These are phyloP conservation scores for Lamellibrachia satsuma DNA, from an alignment of 2,888 invertebrate species.

Conservation along the genomic window DNA sequence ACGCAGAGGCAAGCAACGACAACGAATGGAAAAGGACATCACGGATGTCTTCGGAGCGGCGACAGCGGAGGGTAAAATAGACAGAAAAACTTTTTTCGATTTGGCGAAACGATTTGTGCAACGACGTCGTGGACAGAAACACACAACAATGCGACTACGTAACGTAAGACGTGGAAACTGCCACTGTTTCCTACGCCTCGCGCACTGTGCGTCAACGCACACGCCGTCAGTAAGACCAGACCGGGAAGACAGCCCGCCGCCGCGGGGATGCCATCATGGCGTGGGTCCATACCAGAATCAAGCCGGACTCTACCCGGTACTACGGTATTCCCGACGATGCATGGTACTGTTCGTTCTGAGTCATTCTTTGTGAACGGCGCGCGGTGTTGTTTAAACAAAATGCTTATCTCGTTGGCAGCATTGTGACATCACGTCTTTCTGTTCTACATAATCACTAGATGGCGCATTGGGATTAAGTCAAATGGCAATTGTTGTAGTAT, in stretches of 20 bases:
- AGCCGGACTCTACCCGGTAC: neutral
- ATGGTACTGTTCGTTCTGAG: neutral
- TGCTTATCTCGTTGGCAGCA: neutral
- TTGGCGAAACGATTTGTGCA: neutral
- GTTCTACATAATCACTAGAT: neutral
- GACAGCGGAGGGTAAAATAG: too few species aligned
- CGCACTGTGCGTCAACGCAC: neutral
- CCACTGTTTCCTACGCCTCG: neutral
- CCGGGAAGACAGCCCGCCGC: neutral
- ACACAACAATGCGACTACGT: constrained; percentile 6
- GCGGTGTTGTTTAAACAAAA: neutral
- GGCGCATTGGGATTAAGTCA: neutral
- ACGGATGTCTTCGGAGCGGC: too few species aligned
- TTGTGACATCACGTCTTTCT: neutral
- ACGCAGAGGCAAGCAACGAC: too few species aligned
- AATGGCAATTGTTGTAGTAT: neutral
- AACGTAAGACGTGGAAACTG: neutral
- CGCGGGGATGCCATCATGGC: neutral
- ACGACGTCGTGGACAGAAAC: neutral
- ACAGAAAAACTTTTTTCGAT: too few species aligned
- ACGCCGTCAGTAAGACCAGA: neutral
- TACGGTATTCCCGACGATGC: neutral
- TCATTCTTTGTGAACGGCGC: neutral
- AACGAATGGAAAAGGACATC: too few species aligned
- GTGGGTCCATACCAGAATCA: neutral